These are phyloP conservation scores for Hypena proboscidalis DNA, from an alignment of 2,888 invertebrate species.

Conservation along the genomic window DNA sequence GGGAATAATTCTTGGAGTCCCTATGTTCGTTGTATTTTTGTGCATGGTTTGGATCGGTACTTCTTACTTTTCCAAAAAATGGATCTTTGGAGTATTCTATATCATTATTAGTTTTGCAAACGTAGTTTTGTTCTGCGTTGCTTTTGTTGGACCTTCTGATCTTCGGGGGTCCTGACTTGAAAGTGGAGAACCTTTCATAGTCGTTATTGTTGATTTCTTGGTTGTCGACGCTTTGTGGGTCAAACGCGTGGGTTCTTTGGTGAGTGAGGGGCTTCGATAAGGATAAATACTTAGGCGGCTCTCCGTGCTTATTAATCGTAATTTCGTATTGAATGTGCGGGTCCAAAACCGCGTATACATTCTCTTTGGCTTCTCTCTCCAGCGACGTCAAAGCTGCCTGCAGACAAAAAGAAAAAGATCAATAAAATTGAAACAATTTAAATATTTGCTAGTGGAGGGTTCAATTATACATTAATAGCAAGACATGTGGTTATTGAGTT, in stretches of 20 bases:
- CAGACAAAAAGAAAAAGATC: constrained; percentile 44
- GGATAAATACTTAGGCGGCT: constrained; percentile 82
- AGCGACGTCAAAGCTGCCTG: constrained; percentile 80
- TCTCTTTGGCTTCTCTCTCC: constrained; percentile 84
- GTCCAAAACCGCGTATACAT: constrained; percentile 83
- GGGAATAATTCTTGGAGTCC: constrained; percentile 55
- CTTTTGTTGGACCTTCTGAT: constrained; percentile 62
- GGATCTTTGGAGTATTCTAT: constrained; percentile 76
- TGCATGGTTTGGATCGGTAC: constrained; percentile 49
- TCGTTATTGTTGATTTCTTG: constrained; percentile 71
- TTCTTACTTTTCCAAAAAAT: constrained; percentile 60
- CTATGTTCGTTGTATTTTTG: constrained; percentile 58
- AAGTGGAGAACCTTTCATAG: constrained; percentile 62
- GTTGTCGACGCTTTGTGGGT: constrained; percentile 60
- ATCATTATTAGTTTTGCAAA: constrained; percentile 71
- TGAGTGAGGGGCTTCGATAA: constrained; percentile 81
- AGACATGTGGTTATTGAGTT: neutral
- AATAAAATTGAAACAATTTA: too few relatives aligned
- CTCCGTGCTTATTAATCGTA: constrained; percentile 82
- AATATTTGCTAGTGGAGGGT: too few relatives aligned
- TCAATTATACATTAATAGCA: neutral
- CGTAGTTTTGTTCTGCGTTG: constrained; percentile 53
- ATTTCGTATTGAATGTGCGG: constrained; percentile 84
- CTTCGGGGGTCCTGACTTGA: constrained; percentile 65
- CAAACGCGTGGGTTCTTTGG: constrained; percentile 80